A percentile compares a stretch with the other conserved stretches of the same genome.
Conservation (phyloP, 2,113 vertebrate species). For the Plecotus auritus region DNA sequence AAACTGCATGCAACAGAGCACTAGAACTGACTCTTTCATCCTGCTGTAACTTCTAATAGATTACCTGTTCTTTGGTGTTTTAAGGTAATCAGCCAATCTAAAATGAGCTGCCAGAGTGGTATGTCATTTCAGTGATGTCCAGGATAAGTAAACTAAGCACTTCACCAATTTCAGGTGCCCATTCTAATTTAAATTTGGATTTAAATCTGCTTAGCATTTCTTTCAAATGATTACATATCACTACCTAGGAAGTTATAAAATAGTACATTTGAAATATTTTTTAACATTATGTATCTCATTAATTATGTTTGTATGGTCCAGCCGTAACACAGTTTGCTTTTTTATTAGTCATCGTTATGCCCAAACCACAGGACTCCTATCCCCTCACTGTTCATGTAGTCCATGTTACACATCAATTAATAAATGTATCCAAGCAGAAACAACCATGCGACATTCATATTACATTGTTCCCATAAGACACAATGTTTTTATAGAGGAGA, state of each 20-base stretch:
- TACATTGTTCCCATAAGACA: background rate
- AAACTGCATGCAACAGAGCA: background rate
- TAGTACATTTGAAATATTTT: background rate
- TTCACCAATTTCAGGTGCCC: background rate
- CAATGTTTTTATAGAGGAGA: background rate
- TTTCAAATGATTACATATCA: background rate
- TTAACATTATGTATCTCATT: background rate
- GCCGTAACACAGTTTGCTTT: background rate
- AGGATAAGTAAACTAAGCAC: background rate
- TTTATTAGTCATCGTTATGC: background rate
- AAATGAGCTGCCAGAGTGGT: background rate
- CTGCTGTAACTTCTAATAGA: background rate
- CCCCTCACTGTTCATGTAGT: background rate
- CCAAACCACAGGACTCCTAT: background rate
- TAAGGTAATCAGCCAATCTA: slow-evolving; percentile 2
- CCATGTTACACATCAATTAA: background rate
- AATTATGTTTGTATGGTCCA: background rate
- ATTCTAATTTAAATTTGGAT: background rate
- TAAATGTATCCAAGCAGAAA: background rate
- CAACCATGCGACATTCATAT: background rate
- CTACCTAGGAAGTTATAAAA: background rate
- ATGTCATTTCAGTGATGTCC: background rate
- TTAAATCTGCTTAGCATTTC: background rate
- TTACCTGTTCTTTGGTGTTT: background rate
- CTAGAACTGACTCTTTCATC: background rate